Evolutionary conservation across 1,140 invertebrate genomes (phyloP), one percentile per base, ranked within the genome.

Genomic region (Drosophila tropicalis): DNA sequence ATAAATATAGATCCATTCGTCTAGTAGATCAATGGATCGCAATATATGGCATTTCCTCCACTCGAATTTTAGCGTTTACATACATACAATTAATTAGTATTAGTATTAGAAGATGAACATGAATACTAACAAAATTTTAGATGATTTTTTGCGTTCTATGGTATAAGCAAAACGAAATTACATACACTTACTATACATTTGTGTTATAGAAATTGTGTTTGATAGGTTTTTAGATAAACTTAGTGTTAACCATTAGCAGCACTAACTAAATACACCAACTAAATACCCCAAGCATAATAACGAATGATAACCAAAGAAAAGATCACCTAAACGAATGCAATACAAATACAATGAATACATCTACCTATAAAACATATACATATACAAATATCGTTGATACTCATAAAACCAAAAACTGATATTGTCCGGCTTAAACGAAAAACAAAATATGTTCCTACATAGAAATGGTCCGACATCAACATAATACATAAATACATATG

Each of bases 81-180:
- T 61, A 60, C 40, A 47, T 19, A 47, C 44, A 15, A 47, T 60
- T 25, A 71, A 17, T 36, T 40, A 67, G 25, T 36, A 56, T 67
- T 54, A 62, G 63, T 36, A 56, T 67, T 54, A 62, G 63, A 39
- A 64, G 22, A 61, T 19, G 70, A 76, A 77, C 76, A 76, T 44
- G 55, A 70, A 76, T 70, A 76, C 68, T 64, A 29, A 67, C 19
- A 51, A 62, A 71, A 54, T 77, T 77, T 77, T 77, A 77, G 75
- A 77, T 71, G 75, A 77, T 77, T 77, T 74, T 73, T 77, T 77
- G 74, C 62, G 74, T 77, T 77, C 34, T 47, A 51, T 22, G 9
- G 44, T 22, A 63, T 47, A 63, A 63, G 25, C 41, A 63, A 47
- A 63, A 25, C n/a, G 41, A 63, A 32, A 44, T 32, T 29, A 62